Percentiles rank a stretch among this genome's conserved stretches.
Conservation (phyloP, 2,888 invertebrate genomes). For the Podotricha telesiphe region DNA sequence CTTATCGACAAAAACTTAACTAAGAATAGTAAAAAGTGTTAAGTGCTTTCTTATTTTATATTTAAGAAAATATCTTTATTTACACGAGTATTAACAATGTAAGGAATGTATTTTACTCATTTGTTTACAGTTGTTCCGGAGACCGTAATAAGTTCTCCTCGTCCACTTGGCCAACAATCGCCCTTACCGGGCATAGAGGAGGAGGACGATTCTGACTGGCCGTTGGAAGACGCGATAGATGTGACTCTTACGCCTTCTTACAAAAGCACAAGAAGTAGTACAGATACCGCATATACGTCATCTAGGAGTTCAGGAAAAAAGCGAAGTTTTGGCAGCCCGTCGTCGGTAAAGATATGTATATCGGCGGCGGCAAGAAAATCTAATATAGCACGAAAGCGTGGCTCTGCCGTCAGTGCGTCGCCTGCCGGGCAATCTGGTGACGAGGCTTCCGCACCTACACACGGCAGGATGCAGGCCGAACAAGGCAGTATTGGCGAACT, state of each 20-base stretch:
- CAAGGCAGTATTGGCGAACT: constrained; percentile 95
- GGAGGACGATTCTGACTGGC: constrained; percentile 88
- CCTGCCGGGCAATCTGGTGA: constrained; percentile 62
- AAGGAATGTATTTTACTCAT: neutral
- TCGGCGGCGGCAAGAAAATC: constrained; percentile 82
- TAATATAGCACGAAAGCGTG: constrained; percentile 80
- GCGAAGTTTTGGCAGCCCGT: constrained; percentile 79
- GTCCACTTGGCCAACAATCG: constrained; percentile 86
- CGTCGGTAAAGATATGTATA: constrained; percentile 84
- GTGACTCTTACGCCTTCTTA: constrained; percentile 78
- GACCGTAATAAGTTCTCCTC: constrained; percentile 80
- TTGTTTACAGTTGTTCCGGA: constrained; percentile 82
- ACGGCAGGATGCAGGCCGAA: constrained; percentile 94
- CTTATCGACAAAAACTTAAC: no score
- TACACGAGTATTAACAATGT: neutral
- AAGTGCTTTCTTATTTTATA: no score
- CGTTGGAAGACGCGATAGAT: constrained; percentile 79
- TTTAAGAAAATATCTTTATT: neutral
- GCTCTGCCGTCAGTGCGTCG: constrained; percentile 65
- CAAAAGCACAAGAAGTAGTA: constrained; percentile 80
- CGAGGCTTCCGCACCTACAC: constrained; percentile 65
- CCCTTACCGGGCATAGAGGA: constrained; percentile 92
- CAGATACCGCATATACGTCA: constrained; percentile 77
- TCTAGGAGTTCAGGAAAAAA: constrained; percentile 82
- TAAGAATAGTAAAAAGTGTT: no score